Evolutionary conservation across 2,113 vertebrate species (phyloP).

Genomic region (Pomatostomus ruficeps): DNA sequence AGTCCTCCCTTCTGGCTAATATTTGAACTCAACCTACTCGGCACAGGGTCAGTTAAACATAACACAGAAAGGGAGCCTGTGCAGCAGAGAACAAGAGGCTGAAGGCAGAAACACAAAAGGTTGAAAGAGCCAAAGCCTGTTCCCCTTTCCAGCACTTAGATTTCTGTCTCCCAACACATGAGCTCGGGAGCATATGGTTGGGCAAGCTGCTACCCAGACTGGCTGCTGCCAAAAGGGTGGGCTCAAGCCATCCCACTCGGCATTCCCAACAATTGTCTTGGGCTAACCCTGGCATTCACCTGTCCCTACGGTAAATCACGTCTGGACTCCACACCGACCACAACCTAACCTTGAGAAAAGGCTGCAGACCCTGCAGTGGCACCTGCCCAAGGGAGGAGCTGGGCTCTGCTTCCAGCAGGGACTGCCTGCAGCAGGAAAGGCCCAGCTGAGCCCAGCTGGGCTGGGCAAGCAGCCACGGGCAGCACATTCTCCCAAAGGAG

Average conservation of each 20-base stretch:
- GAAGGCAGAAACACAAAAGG: not conserved
- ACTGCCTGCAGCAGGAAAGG: not conserved
- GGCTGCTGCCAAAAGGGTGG: not conserved
- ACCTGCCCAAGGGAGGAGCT: not conserved
- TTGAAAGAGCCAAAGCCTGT: not conserved
- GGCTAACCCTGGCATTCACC: not conserved
- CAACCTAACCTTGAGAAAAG: not conserved
- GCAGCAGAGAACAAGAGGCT: not conserved
- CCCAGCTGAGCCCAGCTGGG: not conserved
- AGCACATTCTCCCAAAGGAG: not conserved
- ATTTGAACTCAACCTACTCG: not conserved
- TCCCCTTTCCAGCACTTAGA: not conserved
- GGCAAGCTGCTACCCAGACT: not conserved
- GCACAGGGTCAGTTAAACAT: not conserved
- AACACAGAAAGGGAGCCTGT: not conserved
- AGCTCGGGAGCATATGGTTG: not conserved
- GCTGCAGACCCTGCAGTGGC: not conserved
- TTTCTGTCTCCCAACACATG: not conserved
- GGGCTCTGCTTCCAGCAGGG: not conserved
- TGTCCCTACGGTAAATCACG: not conserved
- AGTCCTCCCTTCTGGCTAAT: not conserved
- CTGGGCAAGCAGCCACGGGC: not conserved
- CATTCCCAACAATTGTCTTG: not conserved
- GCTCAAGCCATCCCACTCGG: not conserved
- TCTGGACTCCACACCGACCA: not conserved